Percentiles rank a stretch among this genome's conserved stretches.
Evolutionary conservation across 2,888 invertebrate species (phyloP).

Genomic region (Diarsia mendica): DNA sequence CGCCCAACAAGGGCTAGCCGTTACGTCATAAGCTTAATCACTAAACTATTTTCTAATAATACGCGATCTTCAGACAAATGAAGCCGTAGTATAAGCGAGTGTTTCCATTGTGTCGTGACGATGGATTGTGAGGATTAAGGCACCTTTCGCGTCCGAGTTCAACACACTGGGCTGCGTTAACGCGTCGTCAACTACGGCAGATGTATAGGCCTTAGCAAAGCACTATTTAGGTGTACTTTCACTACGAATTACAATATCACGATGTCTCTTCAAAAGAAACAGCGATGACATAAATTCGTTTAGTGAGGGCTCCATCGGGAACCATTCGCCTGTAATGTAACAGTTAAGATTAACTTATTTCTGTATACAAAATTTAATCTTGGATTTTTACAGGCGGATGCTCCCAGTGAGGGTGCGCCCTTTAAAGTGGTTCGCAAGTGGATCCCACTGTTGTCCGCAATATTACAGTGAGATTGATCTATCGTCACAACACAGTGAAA

Average conservation of each 20-base stretch:
- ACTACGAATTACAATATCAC: neutral
- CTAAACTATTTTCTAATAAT: slow-evolving; percentile 33
- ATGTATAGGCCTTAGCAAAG: slow-evolving; percentile 2
- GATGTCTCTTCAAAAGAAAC: neutral
- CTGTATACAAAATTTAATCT: too few species aligned
- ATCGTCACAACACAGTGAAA: neutral
- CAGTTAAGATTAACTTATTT: too few species aligned
- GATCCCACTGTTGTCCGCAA: neutral
- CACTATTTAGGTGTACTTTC: neutral
- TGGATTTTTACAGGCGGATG: neutral
- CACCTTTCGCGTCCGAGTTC: neutral
- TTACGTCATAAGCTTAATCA: slow-evolving; percentile 51
- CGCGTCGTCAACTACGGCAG: slow-evolving; percentile 7
- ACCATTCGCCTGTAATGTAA: neutral
- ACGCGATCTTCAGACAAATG: slow-evolving; percentile 45
- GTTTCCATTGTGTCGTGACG: slow-evolving; percentile 31
- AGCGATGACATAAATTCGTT: neutral
- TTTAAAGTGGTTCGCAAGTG: neutral
- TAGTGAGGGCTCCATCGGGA: neutral
- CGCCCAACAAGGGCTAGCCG: slow-evolving; percentile 15
- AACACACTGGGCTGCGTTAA: neutral
- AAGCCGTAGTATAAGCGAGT: slow-evolving; percentile 36
- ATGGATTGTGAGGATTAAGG: neutral
- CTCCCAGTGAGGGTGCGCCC: neutral
- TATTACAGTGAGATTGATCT: neutral